These are phyloP conservation scores for Bubo blakistoni DNA, from an alignment of 2,113 vertebrate genomes.

Conservation along the genomic window DNA sequence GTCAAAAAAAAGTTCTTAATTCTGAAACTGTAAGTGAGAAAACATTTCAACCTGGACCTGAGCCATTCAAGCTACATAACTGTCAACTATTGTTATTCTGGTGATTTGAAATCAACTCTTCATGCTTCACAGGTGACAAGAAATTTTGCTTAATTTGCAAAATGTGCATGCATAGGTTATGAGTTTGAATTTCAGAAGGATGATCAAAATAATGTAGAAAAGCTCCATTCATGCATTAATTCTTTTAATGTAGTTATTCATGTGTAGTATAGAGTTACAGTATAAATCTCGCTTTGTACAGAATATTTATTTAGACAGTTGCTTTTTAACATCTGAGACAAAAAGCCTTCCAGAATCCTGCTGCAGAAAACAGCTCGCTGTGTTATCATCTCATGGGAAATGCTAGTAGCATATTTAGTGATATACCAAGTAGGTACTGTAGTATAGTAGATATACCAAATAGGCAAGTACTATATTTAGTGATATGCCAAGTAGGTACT, in stretches of 20 bases:
- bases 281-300: neutral
- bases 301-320: neutral
- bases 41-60: neutral
- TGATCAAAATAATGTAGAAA: neutral
- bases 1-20: neutral
- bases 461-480: neutral
- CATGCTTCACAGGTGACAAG: slow-evolving; percentile 15
- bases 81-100: neutral
- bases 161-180: neutral
- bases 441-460: too few species aligned
- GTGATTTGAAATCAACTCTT: neutral
- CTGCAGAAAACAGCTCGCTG: neutral
- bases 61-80: neutral
- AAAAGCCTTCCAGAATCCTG: neutral
- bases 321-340: neutral
- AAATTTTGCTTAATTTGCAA: neutral
- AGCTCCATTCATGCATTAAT: neutral
- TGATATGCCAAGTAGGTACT: too few species aligned
- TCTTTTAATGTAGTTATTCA: neutral
- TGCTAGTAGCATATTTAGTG: neutral
- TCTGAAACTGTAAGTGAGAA: neutral
- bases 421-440: too few species aligned
- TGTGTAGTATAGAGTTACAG: neutral
- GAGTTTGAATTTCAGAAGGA: neutral
- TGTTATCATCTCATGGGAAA: neutral